Conservation (phyloP, 1,140 invertebrate genomes). For the Heliconius congener region DNA sequence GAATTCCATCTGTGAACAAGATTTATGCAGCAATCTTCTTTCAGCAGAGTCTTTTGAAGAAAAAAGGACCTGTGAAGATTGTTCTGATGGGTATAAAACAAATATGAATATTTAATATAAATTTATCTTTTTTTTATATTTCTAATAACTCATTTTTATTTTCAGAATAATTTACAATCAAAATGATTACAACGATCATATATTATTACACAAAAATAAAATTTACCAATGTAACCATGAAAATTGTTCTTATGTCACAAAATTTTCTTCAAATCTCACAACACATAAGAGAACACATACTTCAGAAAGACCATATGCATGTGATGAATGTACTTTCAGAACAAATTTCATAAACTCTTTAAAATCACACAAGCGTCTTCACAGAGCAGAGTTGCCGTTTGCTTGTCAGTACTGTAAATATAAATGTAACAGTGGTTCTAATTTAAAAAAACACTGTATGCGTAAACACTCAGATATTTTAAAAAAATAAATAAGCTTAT, state of each 20-base stretch:
- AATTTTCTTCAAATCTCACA: constrained; percentile 64
- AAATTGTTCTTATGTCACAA: constrained; percentile 58
- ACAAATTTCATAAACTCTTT: constrained; percentile 72
- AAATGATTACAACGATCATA: constrained; percentile 36
- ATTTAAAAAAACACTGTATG: constrained; percentile 76
- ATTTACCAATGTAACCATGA: constrained; percentile 52
- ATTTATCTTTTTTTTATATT: not conserved
- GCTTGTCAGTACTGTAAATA: constrained; percentile 72
- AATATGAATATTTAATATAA: constrained; percentile 4
- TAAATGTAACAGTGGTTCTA: constrained; percentile 76
- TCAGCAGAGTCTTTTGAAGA: not conserved
- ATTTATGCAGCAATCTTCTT: not conserved
- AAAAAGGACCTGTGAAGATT: constrained; percentile 21
- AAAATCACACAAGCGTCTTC: constrained; percentile 73
- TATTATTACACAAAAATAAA: constrained; percentile 39
- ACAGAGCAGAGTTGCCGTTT: constrained; percentile 70
- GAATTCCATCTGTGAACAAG: not conserved
- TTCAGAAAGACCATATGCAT: constrained; percentile 84
- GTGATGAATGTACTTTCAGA: constrained; percentile 85
- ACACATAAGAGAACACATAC: constrained; percentile 80
- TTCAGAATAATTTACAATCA: constrained; percentile 42
- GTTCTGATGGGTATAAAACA: constrained; percentile 31
- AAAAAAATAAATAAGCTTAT: constrained; percentile 17
- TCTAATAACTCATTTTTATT: constrained; percentile 26
- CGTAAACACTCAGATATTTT: constrained; percentile 57